Conservation (phyloP, 2,113 vertebrate genomes). For the Neodontobutis hainanensis region DNA sequence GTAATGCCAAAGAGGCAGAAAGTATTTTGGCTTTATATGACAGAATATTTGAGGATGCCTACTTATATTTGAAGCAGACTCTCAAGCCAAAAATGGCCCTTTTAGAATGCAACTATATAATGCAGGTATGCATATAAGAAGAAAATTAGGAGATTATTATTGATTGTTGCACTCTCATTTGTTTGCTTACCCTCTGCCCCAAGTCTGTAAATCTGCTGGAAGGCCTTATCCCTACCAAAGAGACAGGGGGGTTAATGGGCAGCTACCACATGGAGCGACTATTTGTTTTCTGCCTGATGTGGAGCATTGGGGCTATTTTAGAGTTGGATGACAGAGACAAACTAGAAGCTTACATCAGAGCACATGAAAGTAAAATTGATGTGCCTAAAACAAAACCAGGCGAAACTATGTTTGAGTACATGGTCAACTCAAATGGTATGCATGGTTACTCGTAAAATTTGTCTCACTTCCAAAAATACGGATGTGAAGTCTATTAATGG, state of each 20-base stretch:
- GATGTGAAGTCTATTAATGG: slow-evolving; percentile 6
- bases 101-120: slow-evolving; percentile 85
- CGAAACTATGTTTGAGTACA: slow-evolving; percentile 31
- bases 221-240: slow-evolving; percentile 85
- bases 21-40: slow-evolving; percentile 76
- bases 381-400: slow-evolving; percentile 2
- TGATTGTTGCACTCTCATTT: not conserved
- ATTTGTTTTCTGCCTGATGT: slow-evolving; percentile 85
- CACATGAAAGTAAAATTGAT: slow-evolving; percentile 12
- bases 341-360: slow-evolving; percentile 83
- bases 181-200: slow-evolving; percentile 3
- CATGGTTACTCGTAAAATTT: not conserved
- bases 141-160: not conserved
- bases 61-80: slow-evolving; percentile 58
- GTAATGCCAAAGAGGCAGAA: slow-evolving; percentile 74
- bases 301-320: slow-evolving; percentile 83
- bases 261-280: slow-evolving; percentile 71
- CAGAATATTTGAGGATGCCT: slow-evolving; percentile 56
- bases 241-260: slow-evolving; percentile 74
- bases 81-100: slow-evolving; percentile 82
- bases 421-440: slow-evolving; percentile 81
- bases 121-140: slow-evolving; percentile 72
- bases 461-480: not conserved
- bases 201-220: slow-evolving; percentile 82
- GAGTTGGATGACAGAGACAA: slow-evolving; percentile 82